Conservation (phyloP, 2,888 invertebrate genomes). For the Ophion ventricosus region DNA sequence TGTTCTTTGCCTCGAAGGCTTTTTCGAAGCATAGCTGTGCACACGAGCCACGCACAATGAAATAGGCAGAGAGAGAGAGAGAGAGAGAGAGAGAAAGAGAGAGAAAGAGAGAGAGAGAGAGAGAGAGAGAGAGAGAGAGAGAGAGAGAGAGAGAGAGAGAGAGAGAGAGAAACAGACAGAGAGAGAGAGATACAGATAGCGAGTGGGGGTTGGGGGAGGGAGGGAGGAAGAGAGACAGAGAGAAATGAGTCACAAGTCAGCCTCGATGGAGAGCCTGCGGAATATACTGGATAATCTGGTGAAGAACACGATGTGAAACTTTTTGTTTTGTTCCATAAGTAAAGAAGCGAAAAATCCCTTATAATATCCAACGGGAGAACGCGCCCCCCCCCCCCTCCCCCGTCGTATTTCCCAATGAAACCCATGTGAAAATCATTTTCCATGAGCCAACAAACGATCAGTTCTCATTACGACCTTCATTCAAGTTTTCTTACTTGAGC, state of each 20-base stretch:
- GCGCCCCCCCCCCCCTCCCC: too few species aligned
- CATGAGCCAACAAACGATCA: too few species aligned
- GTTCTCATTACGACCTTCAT: too few species aligned
- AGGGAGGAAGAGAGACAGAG: constrained; percentile 1
- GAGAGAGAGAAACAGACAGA: neutral
- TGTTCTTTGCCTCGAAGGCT: constrained; percentile 46
- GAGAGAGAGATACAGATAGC: constrained; percentile 2
- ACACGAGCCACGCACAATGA: constrained; percentile 33
- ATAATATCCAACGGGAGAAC: neutral
- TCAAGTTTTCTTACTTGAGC: too few species aligned
- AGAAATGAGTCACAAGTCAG: constrained; percentile 49
- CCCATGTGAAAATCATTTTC: too few species aligned
- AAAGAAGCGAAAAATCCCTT: neutral
- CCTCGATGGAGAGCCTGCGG: constrained; percentile 45
- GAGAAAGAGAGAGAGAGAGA: neutral
- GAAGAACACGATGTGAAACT: constrained; percentile 14
- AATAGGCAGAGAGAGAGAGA: neutral
- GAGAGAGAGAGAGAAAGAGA: constrained; percentile 2
- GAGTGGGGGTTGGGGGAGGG: neutral
- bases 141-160: neutral
- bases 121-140: constrained; percentile 20
- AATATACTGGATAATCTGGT: constrained; percentile 29
- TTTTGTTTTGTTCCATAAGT: constrained; percentile 22
- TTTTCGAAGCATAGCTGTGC: constrained; percentile 41
- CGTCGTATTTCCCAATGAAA: neutral